Percentiles rank a stretch among this genome's conserved stretches.
Evolutionary conservation across 2,113 vertebrate genomes (phyloP).

Genomic region (Dascyllus trimaculatus): DNA sequence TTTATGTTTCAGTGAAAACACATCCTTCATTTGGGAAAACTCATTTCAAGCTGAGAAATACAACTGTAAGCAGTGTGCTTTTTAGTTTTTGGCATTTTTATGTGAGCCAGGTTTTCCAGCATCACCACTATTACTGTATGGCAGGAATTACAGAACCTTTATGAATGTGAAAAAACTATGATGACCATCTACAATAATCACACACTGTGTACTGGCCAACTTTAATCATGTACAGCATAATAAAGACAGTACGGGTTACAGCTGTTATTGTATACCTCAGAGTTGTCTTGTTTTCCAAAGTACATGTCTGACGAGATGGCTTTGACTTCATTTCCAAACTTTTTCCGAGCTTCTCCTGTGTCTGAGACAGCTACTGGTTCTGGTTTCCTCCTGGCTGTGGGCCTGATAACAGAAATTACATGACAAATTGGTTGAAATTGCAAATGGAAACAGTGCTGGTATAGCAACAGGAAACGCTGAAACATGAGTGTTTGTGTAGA

Average conservation of each 20-base stretch:
- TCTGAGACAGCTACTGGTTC: slow-evolving; percentile 74
- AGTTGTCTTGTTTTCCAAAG: slow-evolving; percentile 92
- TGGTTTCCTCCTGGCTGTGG: slow-evolving; percentile 87
- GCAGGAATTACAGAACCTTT: too few relatives aligned
- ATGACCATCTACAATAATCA: not conserved
- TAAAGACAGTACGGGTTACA: not conserved
- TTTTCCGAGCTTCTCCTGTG: slow-evolving; percentile 91
- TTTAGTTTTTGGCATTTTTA: too few relatives aligned
- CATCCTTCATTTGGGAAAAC: not conserved
- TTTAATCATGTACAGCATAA: not conserved
- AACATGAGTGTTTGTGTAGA: too few relatives aligned
- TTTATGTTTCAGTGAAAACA: not conserved
- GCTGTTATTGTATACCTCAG: slow-evolving; percentile 83
- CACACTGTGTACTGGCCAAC: too few relatives aligned
- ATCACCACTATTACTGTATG: not conserved
- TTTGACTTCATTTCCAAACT: slow-evolving; percentile 91
- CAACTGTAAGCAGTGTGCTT: too few relatives aligned
- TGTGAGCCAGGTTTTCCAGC: not conserved
- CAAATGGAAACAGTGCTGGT: not conserved
- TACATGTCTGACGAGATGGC: slow-evolving; percentile 98
- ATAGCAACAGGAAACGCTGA: not conserved
- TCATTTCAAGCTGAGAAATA: too few relatives aligned
- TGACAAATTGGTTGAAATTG: too few relatives aligned
- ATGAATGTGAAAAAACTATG: not conserved
- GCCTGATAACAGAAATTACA: slow-evolving; percentile 72